These are phyloP conservation scores for Myotis davidii DNA, from an alignment of 2,113 vertebrate species.

Conservation along the genomic window DNA sequence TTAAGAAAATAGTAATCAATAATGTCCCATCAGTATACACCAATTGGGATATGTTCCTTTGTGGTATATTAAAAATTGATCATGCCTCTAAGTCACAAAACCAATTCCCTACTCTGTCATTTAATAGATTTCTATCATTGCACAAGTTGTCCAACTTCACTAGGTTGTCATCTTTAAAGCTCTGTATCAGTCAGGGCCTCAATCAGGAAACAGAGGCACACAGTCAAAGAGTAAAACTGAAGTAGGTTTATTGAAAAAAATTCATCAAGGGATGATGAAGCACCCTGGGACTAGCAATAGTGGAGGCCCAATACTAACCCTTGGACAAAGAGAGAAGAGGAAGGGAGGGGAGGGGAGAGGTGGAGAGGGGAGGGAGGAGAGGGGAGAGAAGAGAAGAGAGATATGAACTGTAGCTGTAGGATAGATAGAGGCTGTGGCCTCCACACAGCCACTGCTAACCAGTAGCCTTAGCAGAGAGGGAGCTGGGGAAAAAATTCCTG, in stretches of 20 bases:
- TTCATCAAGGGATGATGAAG: background rate
- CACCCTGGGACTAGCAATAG: background rate
- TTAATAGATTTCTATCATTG: conserved; percentile 15
- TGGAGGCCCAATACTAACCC: background rate
- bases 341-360: background rate
- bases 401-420: background rate
- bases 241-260: background rate
- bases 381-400: background rate
- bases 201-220: conserved; percentile 39
- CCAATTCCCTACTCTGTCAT: background rate
- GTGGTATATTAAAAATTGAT: conserved; percentile 26
- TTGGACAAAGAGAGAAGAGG: background rate
- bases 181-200: background rate
- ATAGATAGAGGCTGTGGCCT: background rate
- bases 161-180: conserved; percentile 42
- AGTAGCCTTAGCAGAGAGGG: background rate
- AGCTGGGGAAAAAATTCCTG: background rate
- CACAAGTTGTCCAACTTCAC: background rate
- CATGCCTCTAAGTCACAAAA: conserved; percentile 24
- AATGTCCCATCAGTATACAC: background rate
- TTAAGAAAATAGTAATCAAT: conserved; percentile 13
- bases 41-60: background rate
- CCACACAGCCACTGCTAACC: background rate
- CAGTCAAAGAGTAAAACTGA: background rate
- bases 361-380: background rate